Evolutionary conservation across 2,888 invertebrate species (phyloP), one percentile per base, ranked within the genome.

Genomic region (Drosophila limbata): DNA sequence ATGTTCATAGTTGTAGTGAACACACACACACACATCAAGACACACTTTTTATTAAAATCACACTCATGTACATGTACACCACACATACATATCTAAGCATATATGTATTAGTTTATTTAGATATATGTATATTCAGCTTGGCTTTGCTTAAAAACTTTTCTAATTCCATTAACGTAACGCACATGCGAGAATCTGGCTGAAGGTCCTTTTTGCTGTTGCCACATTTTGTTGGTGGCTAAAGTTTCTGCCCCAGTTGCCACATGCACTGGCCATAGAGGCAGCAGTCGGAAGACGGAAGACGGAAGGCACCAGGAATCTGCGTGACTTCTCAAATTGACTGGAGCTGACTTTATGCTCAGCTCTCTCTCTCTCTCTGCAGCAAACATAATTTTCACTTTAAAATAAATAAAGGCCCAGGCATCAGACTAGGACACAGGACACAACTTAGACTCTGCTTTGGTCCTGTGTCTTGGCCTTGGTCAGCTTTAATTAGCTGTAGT

Each of bases 111-210:
- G 45, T 37, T 42, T 60, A 60, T 33, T 48, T 42, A 51, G 53
- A 59, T 70, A 31, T 56, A 56, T 51, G 40, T 81, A 77, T 81
- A 81, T 86, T 66, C 68, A 51, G 77, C 63, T 69, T 59, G 69
- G 64, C 64, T 73, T 87, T 86, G 84, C 78, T 73, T 77, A 78
- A 85, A 90, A 90, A 90, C 80, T 90, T 90, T 90, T 90, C 89
- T 90, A 90, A 90, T 90, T 90, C 89, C 90, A 91, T 90, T 90
- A 85, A 89, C 84, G 89, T 79, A 78, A 81, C 89, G 87, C 89
- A 89, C 85, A 85, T 90, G 82, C 88, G 66, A 80, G 59, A 61
- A 61, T 68, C 53, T 61, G 52, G 50, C 52, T 50, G 51, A 62
- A 61, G 51, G 61, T 67, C 66, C 69, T 63, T 48, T 65, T 70